phyloP scores from a whole-genome alignment of 2,797 vertebrate species.

The Brotula barbata region DNA sequence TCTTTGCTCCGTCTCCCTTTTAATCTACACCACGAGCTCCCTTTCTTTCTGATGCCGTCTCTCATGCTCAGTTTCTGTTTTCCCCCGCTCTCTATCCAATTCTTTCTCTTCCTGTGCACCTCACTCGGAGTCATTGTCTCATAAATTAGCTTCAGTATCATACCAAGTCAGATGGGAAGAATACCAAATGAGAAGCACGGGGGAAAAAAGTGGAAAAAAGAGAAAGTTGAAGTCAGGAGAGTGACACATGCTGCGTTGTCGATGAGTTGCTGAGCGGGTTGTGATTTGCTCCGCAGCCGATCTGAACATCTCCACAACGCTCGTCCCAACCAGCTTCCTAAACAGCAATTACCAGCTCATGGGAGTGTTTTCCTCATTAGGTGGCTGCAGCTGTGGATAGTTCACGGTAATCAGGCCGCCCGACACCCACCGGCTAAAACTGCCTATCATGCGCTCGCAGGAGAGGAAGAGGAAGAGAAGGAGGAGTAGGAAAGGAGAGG shows the following conservation, averaged over 20 bases:
- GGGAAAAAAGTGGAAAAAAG: slow-evolving; percentile 14
- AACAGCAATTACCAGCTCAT: slow-evolving; percentile 75
- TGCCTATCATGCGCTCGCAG: slow-evolving; percentile 58
- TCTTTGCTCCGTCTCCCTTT: slow-evolving; percentile 7
- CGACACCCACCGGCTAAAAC: slow-evolving; percentile 61
- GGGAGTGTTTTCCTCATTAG: slow-evolving; percentile 78
- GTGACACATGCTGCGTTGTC: slow-evolving; percentile 54
- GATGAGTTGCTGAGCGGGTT: slow-evolving; percentile 44
- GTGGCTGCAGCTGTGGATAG: slow-evolving; percentile 72
- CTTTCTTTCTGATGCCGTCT: slow-evolving; percentile 1
- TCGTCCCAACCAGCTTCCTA: slow-evolving; percentile 71
- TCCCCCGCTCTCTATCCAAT: neutral
- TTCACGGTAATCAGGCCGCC: slow-evolving; percentile 70
- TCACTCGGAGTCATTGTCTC: slow-evolving; percentile 32
- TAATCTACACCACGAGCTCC: neutral
- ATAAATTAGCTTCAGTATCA: slow-evolving; percentile 56
- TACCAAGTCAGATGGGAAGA: slow-evolving; percentile 35
- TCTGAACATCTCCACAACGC: slow-evolving; percentile 41
- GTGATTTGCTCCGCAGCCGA: slow-evolving; percentile 55
- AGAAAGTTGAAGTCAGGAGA: slow-evolving; percentile 36
- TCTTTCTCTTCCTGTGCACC: neutral
- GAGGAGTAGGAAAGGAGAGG: slow-evolving; percentile 15
- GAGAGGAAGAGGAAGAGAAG: slow-evolving; percentile 31
- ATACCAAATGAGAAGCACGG: slow-evolving; percentile 39
- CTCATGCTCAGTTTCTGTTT: neutral